A percentile compares a stretch with the other conserved stretches of the same genome.
Conservation (phyloP, 1,140 invertebrate species). For the Caenorhabditis tropicalis region DNA sequence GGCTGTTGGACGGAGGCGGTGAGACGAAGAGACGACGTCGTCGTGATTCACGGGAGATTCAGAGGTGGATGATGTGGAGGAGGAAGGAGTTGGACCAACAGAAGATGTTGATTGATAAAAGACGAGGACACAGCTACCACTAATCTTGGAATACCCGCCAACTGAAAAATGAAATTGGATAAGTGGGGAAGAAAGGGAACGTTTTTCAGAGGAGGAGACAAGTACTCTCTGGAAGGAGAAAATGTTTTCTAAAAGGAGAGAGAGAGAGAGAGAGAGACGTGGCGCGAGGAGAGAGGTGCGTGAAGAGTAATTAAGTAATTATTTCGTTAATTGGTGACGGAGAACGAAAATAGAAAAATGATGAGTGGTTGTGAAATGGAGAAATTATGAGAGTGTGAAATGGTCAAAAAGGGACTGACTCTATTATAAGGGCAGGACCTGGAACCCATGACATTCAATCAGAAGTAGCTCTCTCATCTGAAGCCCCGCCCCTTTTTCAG, state of each 20-base stretch:
- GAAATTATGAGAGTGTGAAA: background rate
- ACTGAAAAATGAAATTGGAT: background rate
- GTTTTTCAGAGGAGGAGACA: background rate
- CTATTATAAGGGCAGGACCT: too few relatives aligned
- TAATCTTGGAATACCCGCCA: constrained; percentile 27
- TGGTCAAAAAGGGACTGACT: too few relatives aligned
- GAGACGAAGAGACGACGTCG: constrained; percentile 9
- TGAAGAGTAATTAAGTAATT: constrained; percentile 28
- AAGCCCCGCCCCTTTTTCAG: too few relatives aligned
- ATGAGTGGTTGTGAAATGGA: too few relatives aligned
- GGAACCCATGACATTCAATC: too few relatives aligned
- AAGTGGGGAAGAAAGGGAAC: background rate
- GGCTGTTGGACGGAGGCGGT: background rate
- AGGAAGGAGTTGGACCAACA: background rate
- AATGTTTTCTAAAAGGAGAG: background rate
- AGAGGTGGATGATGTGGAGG: background rate
- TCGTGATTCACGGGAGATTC: background rate
- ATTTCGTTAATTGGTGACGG: background rate
- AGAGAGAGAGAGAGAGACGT: too few relatives aligned
- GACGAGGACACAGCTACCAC: background rate
- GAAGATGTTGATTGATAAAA: background rate
- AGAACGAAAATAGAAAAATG: background rate
- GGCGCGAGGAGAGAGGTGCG: background rate
- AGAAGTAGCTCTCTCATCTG: too few relatives aligned
- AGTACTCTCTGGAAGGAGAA: background rate